Percentiles rank a stretch among this genome's conserved stretches.
phyloP scores from a whole-genome alignment of 2,888 invertebrate genomes.

The Cerastis rubricosa region DNA sequence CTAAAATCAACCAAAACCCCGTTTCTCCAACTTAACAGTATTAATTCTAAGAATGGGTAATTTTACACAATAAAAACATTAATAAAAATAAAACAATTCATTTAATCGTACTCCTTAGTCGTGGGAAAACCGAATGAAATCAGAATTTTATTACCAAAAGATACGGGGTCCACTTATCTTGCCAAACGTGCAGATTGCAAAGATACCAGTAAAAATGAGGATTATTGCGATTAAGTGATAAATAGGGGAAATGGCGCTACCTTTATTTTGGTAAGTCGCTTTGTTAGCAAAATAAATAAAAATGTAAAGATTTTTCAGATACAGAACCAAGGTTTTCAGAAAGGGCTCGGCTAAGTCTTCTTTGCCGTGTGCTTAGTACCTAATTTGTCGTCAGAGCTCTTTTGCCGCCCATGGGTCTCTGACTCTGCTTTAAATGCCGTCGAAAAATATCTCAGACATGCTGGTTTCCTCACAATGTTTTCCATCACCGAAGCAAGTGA shows the following conservation, averaged over 20 bases:
- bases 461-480: too few relatives aligned
- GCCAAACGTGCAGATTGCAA: slow-evolving; percentile 36
- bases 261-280: slow-evolving; percentile 12
- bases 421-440: too few relatives aligned
- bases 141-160: slow-evolving; percentile 54
- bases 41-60: slow-evolving; percentile 8
- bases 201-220: slow-evolving; percentile 42
- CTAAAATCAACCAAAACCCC: neutral
- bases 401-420: too few relatives aligned
- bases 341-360: neutral
- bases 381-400: too few relatives aligned
- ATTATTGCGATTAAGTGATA: slow-evolving; percentile 40
- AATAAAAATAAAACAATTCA: slow-evolving; percentile 32
- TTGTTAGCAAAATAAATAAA: slow-evolving; percentile 14
- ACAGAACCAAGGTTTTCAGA: neutral
- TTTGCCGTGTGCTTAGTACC: too few relatives aligned
- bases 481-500: too few relatives aligned
- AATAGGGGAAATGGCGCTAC: slow-evolving; percentile 25
- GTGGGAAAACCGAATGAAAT: slow-evolving; percentile 59
- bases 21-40: slow-evolving; percentile 32
- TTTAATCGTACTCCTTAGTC: slow-evolving; percentile 18
- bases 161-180: slow-evolving; percentile 48
- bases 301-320: neutral
- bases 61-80: slow-evolving; percentile 6
- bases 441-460: too few relatives aligned